These are phyloP conservation scores for Protula sp. DNA, from an alignment of 2,888 invertebrate species.

Conservation along the genomic window DNA sequence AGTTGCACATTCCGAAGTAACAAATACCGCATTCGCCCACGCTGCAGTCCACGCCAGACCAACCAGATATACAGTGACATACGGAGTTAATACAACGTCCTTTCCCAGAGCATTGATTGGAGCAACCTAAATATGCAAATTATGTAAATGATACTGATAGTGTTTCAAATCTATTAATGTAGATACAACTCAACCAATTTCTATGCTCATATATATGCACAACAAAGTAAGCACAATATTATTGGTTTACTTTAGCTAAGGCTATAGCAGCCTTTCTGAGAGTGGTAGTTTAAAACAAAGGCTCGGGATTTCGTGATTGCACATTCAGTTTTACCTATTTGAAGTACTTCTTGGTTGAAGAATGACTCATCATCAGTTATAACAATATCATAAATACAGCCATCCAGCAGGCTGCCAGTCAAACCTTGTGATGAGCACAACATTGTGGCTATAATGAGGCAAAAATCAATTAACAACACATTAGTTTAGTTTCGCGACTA, in stretches of 20 bases:
- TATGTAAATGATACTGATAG: neutral
- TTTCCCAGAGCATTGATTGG: slow-evolving; percentile 3
- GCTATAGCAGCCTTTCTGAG: too few species aligned
- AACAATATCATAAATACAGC: slow-evolving; percentile 7
- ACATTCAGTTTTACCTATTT: slow-evolving; percentile 2
- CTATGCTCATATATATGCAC: neutral
- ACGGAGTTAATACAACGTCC: neutral
- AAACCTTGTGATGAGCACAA: neutral
- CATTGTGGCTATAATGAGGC: neutral
- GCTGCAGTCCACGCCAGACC: slow-evolving; percentile 4
- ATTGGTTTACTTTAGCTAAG: neutral
- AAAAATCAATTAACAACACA: neutral
- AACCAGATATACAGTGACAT: slow-evolving; percentile 1
- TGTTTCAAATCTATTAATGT: neutral
- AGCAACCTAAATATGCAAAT: neutral
- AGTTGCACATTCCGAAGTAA: neutral
- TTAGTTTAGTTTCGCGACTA: too few species aligned
- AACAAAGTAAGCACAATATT: neutral
- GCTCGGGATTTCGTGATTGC: neutral
- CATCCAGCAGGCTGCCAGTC: neutral
- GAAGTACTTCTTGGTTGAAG: neutral
- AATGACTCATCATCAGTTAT: slow-evolving; percentile 1
- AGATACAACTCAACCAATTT: neutral
- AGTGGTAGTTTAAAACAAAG: neutral
- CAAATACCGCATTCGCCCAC: slow-evolving; percentile 4